Conservation (phyloP, 2,113 vertebrate species). For the Odontophorus gujanensis region DNA sequence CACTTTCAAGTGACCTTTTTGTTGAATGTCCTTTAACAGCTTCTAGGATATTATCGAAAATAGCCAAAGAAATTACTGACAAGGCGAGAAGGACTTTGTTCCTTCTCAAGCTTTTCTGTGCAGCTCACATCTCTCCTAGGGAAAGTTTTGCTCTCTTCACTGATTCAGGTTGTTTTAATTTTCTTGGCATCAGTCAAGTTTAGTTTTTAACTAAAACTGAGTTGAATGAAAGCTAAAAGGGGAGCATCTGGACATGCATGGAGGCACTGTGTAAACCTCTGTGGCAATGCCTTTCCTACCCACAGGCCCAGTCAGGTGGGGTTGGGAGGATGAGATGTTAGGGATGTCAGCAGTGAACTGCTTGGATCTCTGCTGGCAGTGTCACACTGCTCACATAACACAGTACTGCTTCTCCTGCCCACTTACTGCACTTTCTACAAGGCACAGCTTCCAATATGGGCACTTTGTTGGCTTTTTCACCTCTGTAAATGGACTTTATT, state of each 20-base stretch:
- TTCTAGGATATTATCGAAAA: constrained; percentile 61
- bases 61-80: constrained; percentile 1
- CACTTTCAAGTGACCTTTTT: constrained; percentile 74
- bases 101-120: background rate
- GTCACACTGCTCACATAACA: accelerated
- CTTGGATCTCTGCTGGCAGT: background rate
- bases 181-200: background rate
- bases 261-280: background rate
- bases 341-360: too few species aligned
- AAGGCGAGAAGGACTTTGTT: background rate
- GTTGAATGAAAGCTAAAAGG: background rate
- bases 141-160: background rate
- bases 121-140: background rate
- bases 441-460: accelerated
- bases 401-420: background rate
- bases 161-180: background rate
- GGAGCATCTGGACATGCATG: background rate
- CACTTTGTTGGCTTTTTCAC: background rate
- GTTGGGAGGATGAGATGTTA: too few species aligned
- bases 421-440: background rate
- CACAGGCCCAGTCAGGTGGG: accelerated
- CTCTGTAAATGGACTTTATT: background rate
- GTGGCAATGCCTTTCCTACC: background rate
- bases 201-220: background rate
- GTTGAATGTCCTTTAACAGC: constrained; percentile 74